Base-by-base conservation (phyloP, 2,888 invertebrate genomes). In the Hemaris fuciformis region DNA sequence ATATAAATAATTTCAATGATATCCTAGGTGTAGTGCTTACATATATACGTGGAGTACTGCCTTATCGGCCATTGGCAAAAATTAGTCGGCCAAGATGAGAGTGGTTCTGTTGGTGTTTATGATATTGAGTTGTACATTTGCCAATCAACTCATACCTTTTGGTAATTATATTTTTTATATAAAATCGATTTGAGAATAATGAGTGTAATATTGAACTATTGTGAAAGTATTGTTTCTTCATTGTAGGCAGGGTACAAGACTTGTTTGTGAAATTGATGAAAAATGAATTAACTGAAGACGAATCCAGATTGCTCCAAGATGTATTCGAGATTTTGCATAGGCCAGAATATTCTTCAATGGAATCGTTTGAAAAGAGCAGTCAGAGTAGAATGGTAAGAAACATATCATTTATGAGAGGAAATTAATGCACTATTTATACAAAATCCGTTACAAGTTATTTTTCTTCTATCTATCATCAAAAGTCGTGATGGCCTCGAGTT, bases 281-380 rank as follows among this genome's bases (percentile, higher is more conserved):
- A 41, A 79, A 82, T 57, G 76, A 82, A 13, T 64, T 87, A 58
- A 72, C 80, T 0, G 70, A 71, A 27, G 66, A 71, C n/a, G 91
- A 91, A 63, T 64, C 67, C 3, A 66, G 67, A 25, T 68, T 74
- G 18, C 71, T 91, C 60, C 65, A 79, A 45, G 81, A 87, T 61
- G 69, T 87, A 1, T 68, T 89, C 15, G 83, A 89, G 60, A 72
- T 88, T 41, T 64, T 89, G 22, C 80, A 77, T 18, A 76, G 80
- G 60, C 81, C 85, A 2, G 74, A 80, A 62, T 72, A 74, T 62
- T 68, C 66, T 0, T 73, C 81, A 1, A 65, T 60, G 1, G 66
- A 66, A 25, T 71, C 74, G 8, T 58, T 75, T 1, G 76, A 78
- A 18, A 60, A 66, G 53, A 67, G 66, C 18, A 70, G 76, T 1